Evolutionary conservation across 2,888 invertebrate genomes (phyloP).

Genomic region (Hedya salicella): DNA sequence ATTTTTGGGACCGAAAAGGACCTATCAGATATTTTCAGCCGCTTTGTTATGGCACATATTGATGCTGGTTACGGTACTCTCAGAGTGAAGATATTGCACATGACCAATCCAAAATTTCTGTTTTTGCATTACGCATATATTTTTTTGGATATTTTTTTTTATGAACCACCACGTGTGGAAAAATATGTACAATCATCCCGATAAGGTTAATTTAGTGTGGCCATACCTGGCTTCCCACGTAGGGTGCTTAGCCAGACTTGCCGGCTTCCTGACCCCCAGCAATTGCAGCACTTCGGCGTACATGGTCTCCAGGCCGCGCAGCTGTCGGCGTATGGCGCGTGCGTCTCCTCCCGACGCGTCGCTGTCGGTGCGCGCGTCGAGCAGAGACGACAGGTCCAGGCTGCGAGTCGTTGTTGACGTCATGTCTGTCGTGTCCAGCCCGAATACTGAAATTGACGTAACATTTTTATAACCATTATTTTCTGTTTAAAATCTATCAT

Average conservation of each 20-base stretch:
- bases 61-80: no score
- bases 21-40: no score
- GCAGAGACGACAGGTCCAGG: conserved; percentile 90
- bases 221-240: conserved; percentile 84
- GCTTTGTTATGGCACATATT: no score
- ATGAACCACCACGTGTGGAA: no score
- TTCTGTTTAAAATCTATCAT: no score
- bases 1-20: no score
- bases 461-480: no score
- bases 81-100: no score
- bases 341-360: conserved; percentile 91
- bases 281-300: conserved; percentile 90
- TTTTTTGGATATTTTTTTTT: no score
- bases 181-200: not conserved
- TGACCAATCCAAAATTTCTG: no score
- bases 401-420: conserved; percentile 92
- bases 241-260: conserved; percentile 69
- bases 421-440: conserved; percentile 89
- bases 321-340: conserved; percentile 90
- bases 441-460: conserved; percentile 84
- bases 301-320: conserved; percentile 94
- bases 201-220: no score
- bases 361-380: conserved; percentile 91
- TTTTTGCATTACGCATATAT: no score
- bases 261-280: conserved; percentile 65